Evolutionary conservation across 1,140 invertebrate genomes (phyloP).

Genomic region (Proctacanthus coquilletti): DNA sequence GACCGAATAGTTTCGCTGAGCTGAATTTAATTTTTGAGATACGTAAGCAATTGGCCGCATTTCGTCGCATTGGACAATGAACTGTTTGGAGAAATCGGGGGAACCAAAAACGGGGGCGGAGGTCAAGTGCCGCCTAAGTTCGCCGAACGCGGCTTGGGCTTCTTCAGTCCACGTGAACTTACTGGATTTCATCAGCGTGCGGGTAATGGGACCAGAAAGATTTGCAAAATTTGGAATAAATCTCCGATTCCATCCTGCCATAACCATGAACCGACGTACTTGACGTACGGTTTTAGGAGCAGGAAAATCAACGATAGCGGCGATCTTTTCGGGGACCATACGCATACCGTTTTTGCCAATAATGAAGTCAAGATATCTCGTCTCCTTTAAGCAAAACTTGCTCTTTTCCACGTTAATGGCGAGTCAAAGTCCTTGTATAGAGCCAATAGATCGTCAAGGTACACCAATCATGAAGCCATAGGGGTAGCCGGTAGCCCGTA

Average conservation of each 20-base stretch:
- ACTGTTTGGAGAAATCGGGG: conserved; percentile 20
- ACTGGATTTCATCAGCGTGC: conserved; percentile 14
- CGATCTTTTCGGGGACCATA: conserved; percentile 20
- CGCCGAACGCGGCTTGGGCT: too few relatives aligned
- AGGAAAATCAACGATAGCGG: conserved; percentile 7
- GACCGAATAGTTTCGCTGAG: conserved; percentile 10
- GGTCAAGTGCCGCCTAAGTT: conserved; percentile 13
- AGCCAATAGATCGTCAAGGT: conserved; percentile 18
- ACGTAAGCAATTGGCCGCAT: conserved; percentile 6
- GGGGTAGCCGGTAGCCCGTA: too few relatives aligned
- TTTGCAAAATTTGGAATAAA: conserved; percentile 23
- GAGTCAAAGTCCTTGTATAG: too few relatives aligned
- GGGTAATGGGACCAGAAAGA: conserved; percentile 16
- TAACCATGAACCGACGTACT: conserved; percentile 30
- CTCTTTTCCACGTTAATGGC: conserved; percentile 9
- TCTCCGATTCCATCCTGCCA: conserved; percentile 24
- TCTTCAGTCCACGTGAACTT: too few relatives aligned
- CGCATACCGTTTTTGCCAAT: conserved; percentile 18
- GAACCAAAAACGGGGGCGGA: conserved; percentile 17
- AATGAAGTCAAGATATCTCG: conserved; percentile 24
- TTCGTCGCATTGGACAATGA: conserved; percentile 14
- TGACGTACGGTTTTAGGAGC: conserved; percentile 15
- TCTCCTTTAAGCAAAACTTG: conserved; percentile 6
- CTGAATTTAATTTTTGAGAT: conserved; percentile 8
- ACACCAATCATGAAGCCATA: conserved; percentile 23